A percentile compares a stretch with the other conserved stretches of the same genome.
Conservation (phyloP, 2,888 invertebrate genomes). For the Elysia crispata region DNA sequence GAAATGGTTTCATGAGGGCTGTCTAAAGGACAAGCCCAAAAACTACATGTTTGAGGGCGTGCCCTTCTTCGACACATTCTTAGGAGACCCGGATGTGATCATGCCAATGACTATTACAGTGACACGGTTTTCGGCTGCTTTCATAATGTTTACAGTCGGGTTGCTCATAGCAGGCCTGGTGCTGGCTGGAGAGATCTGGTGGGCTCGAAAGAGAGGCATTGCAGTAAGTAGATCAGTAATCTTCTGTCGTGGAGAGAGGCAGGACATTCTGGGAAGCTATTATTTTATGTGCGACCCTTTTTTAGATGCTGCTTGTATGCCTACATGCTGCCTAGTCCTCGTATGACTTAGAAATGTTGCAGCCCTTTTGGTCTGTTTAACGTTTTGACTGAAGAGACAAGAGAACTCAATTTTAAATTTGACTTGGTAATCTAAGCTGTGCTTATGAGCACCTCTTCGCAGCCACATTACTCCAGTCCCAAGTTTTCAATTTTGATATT, state of each 20-base stretch:
- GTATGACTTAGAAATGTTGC: not conserved
- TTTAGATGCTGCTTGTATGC: too few relatives aligned
- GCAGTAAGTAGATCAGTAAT: conserved; percentile 41
- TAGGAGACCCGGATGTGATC: conserved; percentile 44
- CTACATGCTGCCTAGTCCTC: not conserved
- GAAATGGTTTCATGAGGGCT: conserved; percentile 48
- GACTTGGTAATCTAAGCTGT: too few relatives aligned
- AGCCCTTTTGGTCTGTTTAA: too few relatives aligned
- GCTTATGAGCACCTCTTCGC: too few relatives aligned
- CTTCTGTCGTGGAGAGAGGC: too few relatives aligned
- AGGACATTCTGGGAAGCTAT: too few relatives aligned
- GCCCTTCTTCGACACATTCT: conserved; percentile 51
- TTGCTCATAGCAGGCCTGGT: conserved; percentile 30
- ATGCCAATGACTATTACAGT: conserved; percentile 47
- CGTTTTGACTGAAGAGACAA: too few relatives aligned
- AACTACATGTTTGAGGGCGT: conserved; percentile 48
- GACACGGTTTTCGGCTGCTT: conserved; percentile 46
- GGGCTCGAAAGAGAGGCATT: conserved; percentile 40
- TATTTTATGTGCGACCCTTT: too few relatives aligned
- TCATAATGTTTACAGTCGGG: conserved; percentile 47
- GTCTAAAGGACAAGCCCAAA: conserved; percentile 24
- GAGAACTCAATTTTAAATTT: too few relatives aligned
- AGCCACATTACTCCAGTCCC: too few relatives aligned
- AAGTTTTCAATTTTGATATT: too few relatives aligned
- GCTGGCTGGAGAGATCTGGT: conserved; percentile 45